phyloP scores from a whole-genome alignment of 2,113 vertebrate species.

The Galeopterus variegatus region DNA sequence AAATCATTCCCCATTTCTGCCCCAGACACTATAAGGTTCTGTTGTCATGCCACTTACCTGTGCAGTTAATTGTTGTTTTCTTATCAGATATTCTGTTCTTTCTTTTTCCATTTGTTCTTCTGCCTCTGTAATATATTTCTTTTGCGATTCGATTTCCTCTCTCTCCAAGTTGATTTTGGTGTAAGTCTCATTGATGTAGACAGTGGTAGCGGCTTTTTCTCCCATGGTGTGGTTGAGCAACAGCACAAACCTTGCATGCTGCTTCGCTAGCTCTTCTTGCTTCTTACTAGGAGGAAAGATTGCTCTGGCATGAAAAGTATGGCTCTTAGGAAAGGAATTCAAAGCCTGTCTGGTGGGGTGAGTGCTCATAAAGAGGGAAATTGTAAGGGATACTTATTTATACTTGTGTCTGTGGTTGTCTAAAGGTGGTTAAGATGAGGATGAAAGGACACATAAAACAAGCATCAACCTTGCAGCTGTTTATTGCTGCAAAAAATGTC shows the following conservation, averaged over 20 bases:
- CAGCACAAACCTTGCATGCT: conserved; percentile 75
- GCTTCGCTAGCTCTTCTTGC: conserved; percentile 62
- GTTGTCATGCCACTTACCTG: conserved; percentile 74
- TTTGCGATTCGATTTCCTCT: conserved; percentile 70
- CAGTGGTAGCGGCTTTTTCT: conserved; percentile 76
- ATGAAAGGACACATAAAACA: not conserved
- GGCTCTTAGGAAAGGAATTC: not conserved
- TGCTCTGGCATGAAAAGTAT: not conserved
- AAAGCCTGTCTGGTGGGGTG: not conserved
- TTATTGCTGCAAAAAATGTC: not conserved
- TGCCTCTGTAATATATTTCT: conserved; percentile 51
- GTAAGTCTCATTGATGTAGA: conserved; percentile 82
- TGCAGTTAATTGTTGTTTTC: conserved; percentile 54
- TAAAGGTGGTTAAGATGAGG: not conserved
- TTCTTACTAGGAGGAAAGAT: conserved; percentile 79
- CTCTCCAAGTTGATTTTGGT: conserved; percentile 73
- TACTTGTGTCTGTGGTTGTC: not conserved
- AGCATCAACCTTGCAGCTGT: not conserved
- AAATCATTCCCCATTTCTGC: not conserved
- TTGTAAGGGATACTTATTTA: not conserved
- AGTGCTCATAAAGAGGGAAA: not conserved
- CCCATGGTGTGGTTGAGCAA: conserved; percentile 85
- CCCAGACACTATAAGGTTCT: not conserved
- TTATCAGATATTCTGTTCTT: conserved; percentile 73
- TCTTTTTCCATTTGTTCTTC: conserved; percentile 75